These are phyloP conservation scores for Tamandua tetradactyla DNA, from an alignment of 2,797 vertebrate genomes.

Conservation along the genomic window DNA sequence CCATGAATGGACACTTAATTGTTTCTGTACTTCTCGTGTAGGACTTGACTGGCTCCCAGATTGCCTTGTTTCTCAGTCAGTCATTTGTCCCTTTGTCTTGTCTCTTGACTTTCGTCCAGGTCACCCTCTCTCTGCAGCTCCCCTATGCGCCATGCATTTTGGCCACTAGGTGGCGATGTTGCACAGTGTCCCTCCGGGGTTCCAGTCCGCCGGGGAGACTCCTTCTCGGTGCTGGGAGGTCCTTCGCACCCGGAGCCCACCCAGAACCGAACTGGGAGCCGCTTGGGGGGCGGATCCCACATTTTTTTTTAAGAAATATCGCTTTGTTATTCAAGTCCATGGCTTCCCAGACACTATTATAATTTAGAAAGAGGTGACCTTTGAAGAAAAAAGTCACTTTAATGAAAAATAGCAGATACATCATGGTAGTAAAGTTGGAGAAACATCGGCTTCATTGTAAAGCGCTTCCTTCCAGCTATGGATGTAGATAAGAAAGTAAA, in stretches of 20 bases:
- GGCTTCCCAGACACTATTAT: background rate
- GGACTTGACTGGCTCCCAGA: background rate
- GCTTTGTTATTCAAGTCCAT: background rate
- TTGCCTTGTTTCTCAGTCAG: background rate
- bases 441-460: background rate
- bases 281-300: background rate
- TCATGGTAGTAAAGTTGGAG: background rate
- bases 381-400: background rate
- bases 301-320: background rate
- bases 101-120: background rate
- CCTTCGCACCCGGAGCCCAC: background rate
- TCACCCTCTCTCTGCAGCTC: background rate
- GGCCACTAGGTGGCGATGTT: conserved; percentile 79
- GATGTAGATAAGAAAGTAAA: background rate
- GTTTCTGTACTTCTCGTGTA: background rate
- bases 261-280: background rate
- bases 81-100: background rate
- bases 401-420: background rate
- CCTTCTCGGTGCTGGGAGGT: background rate
- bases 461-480: background rate
- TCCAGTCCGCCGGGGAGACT: background rate
- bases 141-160: background rate
- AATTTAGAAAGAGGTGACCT: background rate
- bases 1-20: background rate
- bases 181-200: background rate